Evolutionary conservation across 1,140 invertebrate species (phyloP).

Genomic region (Chionoecetes opilio): DNA sequence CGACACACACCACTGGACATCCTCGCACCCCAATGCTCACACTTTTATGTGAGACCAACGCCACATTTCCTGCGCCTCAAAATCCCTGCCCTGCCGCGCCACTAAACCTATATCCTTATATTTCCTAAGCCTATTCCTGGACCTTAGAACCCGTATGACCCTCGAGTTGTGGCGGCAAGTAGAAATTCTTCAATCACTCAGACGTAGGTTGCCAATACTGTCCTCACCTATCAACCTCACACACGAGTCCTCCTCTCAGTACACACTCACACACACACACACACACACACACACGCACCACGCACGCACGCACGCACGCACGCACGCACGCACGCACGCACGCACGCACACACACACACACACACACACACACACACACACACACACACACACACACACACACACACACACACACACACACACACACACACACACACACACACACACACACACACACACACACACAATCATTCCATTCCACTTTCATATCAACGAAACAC

Average conservation of each 20-base stretch:
- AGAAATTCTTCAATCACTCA: neutral
- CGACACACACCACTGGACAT: neutral
- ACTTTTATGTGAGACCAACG: neutral
- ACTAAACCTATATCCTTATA: neutral
- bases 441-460: too few species aligned
- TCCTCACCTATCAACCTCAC: neutral
- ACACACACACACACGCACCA: neutral
- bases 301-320: neutral
- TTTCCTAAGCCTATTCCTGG: neutral
- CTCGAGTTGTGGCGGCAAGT: neutral
- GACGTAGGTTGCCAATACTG: neutral
- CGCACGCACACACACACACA: neutral
- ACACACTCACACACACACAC: neutral
- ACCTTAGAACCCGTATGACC: neutral
- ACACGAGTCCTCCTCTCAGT: neutral
- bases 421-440: too few species aligned
- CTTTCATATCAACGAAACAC: too few species aligned
- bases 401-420: too few species aligned
- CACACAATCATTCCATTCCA: too few species aligned
- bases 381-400: neutral
- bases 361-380: slow-evolving; percentile 20
- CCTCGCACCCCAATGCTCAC: neutral
- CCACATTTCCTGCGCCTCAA: neutral
- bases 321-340: neutral
- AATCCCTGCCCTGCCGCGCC: neutral